Evolutionary conservation across 2,113 vertebrate genomes (phyloP).

Genomic region (Otis tarda): DNA sequence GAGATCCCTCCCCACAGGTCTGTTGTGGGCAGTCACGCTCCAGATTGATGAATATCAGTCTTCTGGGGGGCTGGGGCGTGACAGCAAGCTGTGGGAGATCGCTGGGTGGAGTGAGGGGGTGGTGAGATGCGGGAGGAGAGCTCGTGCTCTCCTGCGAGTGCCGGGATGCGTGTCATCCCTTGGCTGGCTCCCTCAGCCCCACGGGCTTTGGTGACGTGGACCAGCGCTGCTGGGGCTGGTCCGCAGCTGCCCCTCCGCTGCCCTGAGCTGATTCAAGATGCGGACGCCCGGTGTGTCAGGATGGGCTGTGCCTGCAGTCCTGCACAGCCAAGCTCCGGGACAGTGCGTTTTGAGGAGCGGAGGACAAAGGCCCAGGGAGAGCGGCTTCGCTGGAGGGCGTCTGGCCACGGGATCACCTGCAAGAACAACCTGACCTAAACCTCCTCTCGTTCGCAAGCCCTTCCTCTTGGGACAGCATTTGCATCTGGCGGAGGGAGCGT

Average conservation of each 20-base stretch:
- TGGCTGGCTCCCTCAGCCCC: not conserved
- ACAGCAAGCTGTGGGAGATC: fast-evolving
- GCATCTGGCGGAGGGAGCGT: fast-evolving
- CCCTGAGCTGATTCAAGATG: fast-evolving
- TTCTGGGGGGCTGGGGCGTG: not conserved
- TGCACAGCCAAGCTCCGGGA: fast-evolving
- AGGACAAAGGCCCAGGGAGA: not conserved
- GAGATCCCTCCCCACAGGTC: not conserved
- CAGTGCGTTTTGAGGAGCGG: fast-evolving
- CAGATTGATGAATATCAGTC: not conserved
- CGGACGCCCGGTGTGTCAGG: fast-evolving
- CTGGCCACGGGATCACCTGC: not conserved
- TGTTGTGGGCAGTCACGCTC: fast-evolving
- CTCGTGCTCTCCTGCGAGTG: not conserved
- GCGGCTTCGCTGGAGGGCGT: not conserved
- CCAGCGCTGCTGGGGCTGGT: not conserved
- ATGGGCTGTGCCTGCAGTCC: not conserved
- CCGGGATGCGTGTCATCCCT: fast-evolving
- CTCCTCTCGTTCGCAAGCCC: not conserved
- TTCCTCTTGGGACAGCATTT: not conserved
- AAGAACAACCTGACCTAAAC: not conserved
- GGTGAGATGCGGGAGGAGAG: not conserved
- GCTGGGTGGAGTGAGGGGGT: not conserved
- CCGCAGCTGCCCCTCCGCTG: fast-evolving
- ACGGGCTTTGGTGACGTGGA: fast-evolving